Evolutionary conservation across 2,888 invertebrate genomes (phyloP).

Genomic region (Hydroisotoma schaefferi): DNA sequence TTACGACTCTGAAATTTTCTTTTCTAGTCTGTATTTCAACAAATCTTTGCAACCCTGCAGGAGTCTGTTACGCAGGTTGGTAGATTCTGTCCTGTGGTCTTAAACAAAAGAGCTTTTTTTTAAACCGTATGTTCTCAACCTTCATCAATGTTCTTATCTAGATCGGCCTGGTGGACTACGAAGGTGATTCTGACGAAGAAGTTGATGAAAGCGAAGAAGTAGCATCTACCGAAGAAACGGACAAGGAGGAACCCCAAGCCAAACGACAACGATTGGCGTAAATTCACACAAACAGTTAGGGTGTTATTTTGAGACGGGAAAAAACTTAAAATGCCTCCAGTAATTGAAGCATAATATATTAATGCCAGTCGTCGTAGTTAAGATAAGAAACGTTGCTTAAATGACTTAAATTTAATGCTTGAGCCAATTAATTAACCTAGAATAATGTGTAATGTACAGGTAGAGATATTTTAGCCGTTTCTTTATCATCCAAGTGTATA

Average conservation of each 20-base stretch:
- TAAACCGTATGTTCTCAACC: too few relatives aligned
- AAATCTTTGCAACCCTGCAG: slow-evolving; percentile 49
- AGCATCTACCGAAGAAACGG: slow-evolving; percentile 29
- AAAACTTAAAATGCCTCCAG: too few relatives aligned
- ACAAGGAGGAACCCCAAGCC: slow-evolving; percentile 59
- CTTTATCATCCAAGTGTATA: too few relatives aligned
- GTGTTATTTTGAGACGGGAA: too few relatives aligned
- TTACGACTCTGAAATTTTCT: slow-evolving; percentile 26
- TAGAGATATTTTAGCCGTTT: too few relatives aligned
- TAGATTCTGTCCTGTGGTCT: slow-evolving; percentile 23
- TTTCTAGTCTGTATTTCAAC: slow-evolving; percentile 49
- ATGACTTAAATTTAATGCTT: too few relatives aligned
- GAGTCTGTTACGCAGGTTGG: slow-evolving; percentile 49
- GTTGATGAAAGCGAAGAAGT: slow-evolving; percentile 36
- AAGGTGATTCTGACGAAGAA: slow-evolving; percentile 89
- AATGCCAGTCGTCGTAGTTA: too few relatives aligned
- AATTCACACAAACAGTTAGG: slow-evolving; percentile 5
- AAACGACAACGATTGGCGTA: slow-evolving; percentile 76
- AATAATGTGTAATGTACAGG: too few relatives aligned
- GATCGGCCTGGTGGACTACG: slow-evolving; percentile 90
- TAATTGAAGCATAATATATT: too few relatives aligned
- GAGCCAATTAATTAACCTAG: too few relatives aligned
- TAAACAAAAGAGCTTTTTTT: too few relatives aligned
- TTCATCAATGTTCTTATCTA: slow-evolving; percentile 52
- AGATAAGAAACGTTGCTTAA: too few relatives aligned